Evolutionary conservation across 2,888 invertebrate genomes (phyloP).

Genomic region (Diarsia mendica): DNA sequence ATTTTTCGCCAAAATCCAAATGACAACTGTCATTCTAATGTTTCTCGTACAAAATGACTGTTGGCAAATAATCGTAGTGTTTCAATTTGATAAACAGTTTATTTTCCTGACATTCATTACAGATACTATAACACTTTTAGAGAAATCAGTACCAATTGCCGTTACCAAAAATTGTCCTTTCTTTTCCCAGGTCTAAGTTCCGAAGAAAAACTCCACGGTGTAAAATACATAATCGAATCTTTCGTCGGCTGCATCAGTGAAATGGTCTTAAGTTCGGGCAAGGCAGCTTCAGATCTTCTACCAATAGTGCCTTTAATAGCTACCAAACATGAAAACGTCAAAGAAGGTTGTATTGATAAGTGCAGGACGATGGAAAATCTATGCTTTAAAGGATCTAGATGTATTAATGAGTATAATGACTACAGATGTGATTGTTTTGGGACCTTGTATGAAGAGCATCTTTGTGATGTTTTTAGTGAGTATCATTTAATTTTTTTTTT

Average conservation of each 20-base stretch:
- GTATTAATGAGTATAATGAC: slow-evolving; percentile 97
- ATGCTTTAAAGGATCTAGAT: slow-evolving; percentile 96
- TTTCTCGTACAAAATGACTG: too few species aligned
- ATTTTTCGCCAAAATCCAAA: too few species aligned
- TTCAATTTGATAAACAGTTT: too few species aligned
- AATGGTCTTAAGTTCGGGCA: slow-evolving; percentile 95
- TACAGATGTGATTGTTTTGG: slow-evolving; percentile 98
- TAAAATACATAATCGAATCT: slow-evolving; percentile 97
- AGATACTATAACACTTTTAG: not conserved
- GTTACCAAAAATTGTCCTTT: too few species aligned
- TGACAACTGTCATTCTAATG: too few species aligned
- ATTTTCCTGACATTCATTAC: too few species aligned
- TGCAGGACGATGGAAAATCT: slow-evolving; percentile 95
- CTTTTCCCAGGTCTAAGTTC: slow-evolving; percentile 93
- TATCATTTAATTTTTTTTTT: slow-evolving; percentile 60
- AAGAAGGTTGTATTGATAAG: slow-evolving; percentile 96
- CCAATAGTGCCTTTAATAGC: slow-evolving; percentile 96
- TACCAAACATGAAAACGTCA: slow-evolving; percentile 96
- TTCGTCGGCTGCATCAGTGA: slow-evolving; percentile 98
- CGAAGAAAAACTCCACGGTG: slow-evolving; percentile 96
- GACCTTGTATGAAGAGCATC: slow-evolving; percentile 97
- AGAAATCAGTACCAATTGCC: not conserved
- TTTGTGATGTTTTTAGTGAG: slow-evolving; percentile 97
- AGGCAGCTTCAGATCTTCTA: slow-evolving; percentile 95
- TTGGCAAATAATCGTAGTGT: too few species aligned